Evolutionary conservation across 35 echinoderm and acorn worm species (phyloP).

Genomic region (Apostichopus parvimensis): DNA sequence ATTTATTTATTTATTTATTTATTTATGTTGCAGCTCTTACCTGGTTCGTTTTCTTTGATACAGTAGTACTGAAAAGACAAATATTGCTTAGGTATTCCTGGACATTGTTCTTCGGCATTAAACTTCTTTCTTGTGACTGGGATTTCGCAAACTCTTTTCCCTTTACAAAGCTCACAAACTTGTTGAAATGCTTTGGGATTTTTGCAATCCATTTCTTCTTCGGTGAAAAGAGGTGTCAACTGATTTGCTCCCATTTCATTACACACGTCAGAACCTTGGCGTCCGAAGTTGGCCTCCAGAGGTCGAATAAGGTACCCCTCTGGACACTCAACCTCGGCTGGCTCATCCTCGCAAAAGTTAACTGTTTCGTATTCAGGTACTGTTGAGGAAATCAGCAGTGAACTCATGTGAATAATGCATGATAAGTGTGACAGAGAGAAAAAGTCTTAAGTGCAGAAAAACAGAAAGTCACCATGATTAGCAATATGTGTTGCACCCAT

Average conservation of each 20-base stretch:
- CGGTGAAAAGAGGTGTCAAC: constrained; percentile 34
- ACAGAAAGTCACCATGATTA: constrained; percentile 5
- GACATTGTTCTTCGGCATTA: constrained; percentile 15
- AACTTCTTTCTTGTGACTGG: constrained; percentile 45
- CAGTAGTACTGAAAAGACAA: constrained; percentile 53
- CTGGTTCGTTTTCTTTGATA: constrained; percentile 27
- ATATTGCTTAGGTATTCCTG: constrained; percentile 14
- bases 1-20: neutral
- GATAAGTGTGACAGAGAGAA: no score
- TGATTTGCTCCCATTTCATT: neutral
- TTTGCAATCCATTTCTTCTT: constrained; percentile 48
- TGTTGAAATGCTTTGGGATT: constrained; percentile 36
- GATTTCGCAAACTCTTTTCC: constrained; percentile 36
- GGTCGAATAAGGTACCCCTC: constrained; percentile 46
- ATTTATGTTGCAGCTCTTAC: neutral
- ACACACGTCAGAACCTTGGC: constrained; percentile 46
- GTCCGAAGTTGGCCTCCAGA: constrained; percentile 36
- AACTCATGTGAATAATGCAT: no score
- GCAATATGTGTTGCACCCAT: constrained; percentile 4
- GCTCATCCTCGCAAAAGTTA: constrained; percentile 32
- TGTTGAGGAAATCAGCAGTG: neutral
- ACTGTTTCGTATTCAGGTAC: constrained; percentile 55
- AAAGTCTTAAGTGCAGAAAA: neutral
- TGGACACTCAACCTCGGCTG: constrained; percentile 35
- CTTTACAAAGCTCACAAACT: constrained; percentile 53